phyloP scores from a whole-genome alignment of 2,797 vertebrate genomes.

The Crocodylus rhombifer region DNA sequence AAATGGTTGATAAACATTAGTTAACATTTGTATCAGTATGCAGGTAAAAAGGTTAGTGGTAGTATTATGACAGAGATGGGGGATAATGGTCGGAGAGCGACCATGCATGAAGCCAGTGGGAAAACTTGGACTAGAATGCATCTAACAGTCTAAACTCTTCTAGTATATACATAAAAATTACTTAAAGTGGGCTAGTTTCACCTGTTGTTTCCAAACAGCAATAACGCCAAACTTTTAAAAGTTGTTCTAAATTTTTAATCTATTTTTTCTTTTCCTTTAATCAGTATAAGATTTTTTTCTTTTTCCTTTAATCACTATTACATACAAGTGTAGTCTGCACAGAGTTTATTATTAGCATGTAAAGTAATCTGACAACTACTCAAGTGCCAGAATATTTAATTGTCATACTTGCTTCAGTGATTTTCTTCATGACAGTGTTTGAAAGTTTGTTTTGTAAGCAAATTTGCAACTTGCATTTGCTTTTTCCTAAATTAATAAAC shows the following conservation, averaged over 20 bases:
- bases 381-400: neutral
- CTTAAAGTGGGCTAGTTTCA: neutral
- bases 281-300: neutral
- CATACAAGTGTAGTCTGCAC: neutral
- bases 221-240: neutral
- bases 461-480: neutral
- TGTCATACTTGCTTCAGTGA: neutral
- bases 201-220: neutral
- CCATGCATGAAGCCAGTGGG: neutral
- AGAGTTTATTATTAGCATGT: neutral
- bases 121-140: neutral
- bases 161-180: neutral
- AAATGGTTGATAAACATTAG: constrained; percentile 15
- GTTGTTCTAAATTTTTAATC: neutral
- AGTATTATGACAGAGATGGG: neutral
- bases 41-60: neutral
- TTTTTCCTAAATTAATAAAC: neutral
- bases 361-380: neutral
- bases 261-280: neutral
- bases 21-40: neutral
- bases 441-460: neutral
- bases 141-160: neutral
- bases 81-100: neutral
- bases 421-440: constrained; percentile 23
- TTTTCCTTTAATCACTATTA: neutral